Evolutionary conservation across 2,797 vertebrate species (phyloP), one percentile per base, ranked within the genome.

Genomic region (Danio kyathit): DNA sequence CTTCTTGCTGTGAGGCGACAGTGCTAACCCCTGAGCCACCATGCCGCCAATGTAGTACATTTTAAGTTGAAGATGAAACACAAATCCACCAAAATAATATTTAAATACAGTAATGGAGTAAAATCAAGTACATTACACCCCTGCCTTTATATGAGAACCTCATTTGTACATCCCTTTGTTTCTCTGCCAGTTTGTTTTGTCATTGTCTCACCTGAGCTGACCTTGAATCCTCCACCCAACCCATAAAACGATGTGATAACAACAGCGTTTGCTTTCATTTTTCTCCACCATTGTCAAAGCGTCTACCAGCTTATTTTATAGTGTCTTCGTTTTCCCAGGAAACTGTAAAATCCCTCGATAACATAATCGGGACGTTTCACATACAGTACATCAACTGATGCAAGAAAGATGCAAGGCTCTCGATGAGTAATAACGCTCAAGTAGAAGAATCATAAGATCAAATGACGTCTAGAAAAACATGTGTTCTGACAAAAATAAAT

Each of bases 381-480:
- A 65, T 76, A 29, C 29, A 29, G 29, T 29, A 65, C 73, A 60
- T 75, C 77, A 80, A 17, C 51, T 83, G 82, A 84, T 80, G 78
- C 78, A 84, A 84, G 73, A 59, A 76, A 65, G 82, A 60, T 73
- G 73, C 66, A 83, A 83, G 10, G 1, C 49, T 51, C 52, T 57
- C 48, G 17, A 7, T 74, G 38, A 66, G 21, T 74, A 71, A 80
- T 85, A 59, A 69, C 65, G 57, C 7, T 17, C 73, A 41, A 21
- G 52, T 66, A 61, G 63, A 66, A 66, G 52, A 75, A 57, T 66
- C 77, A 79, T 29, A 52, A 63, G 21, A 49, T 70, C 5, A 71
- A 59, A 21, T 77, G 56, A 71, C 19, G 9, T 56, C 49, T 82
- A 49, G 63, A 74, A 76, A 76, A 82, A 60, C 19, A 73, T 61